Percentiles rank a stretch among this genome's conserved stretches.
These are phyloP conservation scores for Hemibagrus wyckioides DNA, from an alignment of 2,113 vertebrate species.

Conservation along the genomic window DNA sequence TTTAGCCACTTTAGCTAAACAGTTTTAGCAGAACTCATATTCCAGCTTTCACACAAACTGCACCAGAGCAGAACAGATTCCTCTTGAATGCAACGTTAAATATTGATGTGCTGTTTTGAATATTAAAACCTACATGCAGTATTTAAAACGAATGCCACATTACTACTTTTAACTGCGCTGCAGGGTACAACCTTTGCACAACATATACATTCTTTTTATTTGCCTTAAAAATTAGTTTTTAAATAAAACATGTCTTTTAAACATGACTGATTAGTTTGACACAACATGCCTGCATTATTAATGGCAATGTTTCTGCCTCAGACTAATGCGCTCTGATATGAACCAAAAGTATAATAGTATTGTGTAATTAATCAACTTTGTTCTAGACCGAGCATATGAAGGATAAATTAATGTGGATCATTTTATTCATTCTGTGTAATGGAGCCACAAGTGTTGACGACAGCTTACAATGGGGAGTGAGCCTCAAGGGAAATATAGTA, in stretches of 20 bases:
- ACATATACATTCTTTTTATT: conserved; percentile 49
- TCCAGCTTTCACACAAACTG: conserved; percentile 23
- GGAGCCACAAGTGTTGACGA: neutral
- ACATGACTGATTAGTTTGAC: conserved; percentile 38
- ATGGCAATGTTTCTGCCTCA: conserved; percentile 31
- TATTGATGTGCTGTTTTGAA: conserved; percentile 45
- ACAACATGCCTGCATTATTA: conserved; percentile 41
- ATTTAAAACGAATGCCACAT: conserved; percentile 43
- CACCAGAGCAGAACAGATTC: conserved; percentile 22
- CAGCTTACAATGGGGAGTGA: neutral
- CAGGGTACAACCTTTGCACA: conserved; percentile 38
- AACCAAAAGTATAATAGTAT: conserved; percentile 32
- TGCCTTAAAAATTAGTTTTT: conserved; percentile 44
- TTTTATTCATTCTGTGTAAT: conserved; percentile 26
- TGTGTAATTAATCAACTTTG: conserved; percentile 48
- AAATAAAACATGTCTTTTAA: conserved; percentile 55
- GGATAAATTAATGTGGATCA: conserved; percentile 34
- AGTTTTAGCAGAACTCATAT: conserved; percentile 19
- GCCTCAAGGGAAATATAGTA: neutral
- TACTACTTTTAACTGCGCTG: conserved; percentile 36
- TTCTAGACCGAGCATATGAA: conserved; percentile 29
- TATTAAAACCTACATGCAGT: conserved; percentile 39
- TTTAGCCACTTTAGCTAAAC: conserved; percentile 22
- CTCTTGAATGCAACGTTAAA: conserved; percentile 47
- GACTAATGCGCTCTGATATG: conserved; percentile 41